Evolutionary conservation across 2,888 invertebrate genomes (phyloP), one percentile per base, ranked within the genome.

Genomic region (Mesochorus sp.): DNA sequence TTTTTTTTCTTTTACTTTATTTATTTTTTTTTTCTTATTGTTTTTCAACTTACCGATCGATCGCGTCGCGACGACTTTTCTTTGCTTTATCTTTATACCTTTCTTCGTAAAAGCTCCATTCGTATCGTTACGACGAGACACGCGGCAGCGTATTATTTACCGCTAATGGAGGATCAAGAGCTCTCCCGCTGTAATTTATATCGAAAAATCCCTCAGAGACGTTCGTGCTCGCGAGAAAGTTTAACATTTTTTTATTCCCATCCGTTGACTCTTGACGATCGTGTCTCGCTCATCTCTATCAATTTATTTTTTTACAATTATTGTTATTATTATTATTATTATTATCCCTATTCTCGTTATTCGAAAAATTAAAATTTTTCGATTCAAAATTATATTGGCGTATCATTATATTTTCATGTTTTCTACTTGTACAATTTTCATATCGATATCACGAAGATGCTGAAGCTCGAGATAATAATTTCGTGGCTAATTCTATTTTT

Each of bases 101-200:
- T 51, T 21, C 26, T 26, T 10, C 1, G 5, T 14, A 24, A 12
- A 8, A 42, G 6, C 5, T 21, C 39, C 4, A 24, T 47, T 26
- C 28, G 37, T 51, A 42, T 74, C 31, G 42, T 74, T 51, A 39
- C 57, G 49, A 49, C 17, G 10, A 31, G 61, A 44, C 42, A 59
- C 42, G 19, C 53, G 10, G 42, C 24, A 2, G 6, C 66, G 67
- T 53, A 75, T 75, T 75, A 42, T 75, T 75, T 75, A 75, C 28
- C 37, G 61, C 74, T 67, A 75, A 75, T 75, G 59, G 74, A 61
- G 74, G 61, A 57, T 59, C 67, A 61, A 61, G 53, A 61, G 67
- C 59, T 67, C 12, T 42, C 44, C 28, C 28, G 12, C 24, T 39
- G 64, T 42, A 64, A 59, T 59, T 55, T 71, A 55, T 57, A 55